Conservation (phyloP, 2,113 vertebrate genomes). For the Typhlomys cinereus region DNA sequence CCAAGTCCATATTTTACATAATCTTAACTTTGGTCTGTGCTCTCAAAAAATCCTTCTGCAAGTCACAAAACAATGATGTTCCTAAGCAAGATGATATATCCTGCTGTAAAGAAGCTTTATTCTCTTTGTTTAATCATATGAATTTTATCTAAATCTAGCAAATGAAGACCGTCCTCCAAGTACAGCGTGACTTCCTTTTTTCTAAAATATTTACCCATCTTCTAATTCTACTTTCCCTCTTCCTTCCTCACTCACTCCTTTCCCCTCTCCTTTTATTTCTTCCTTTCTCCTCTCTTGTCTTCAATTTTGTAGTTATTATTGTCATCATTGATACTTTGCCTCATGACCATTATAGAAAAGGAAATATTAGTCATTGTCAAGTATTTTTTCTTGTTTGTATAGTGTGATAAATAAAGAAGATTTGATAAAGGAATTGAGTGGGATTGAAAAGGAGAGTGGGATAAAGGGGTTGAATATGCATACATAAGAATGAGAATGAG, state of each 20-base stretch:
- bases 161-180: accelerated
- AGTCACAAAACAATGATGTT: not conserved
- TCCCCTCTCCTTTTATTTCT: too few relatives aligned
- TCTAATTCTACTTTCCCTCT: not conserved
- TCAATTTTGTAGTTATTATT: not conserved
- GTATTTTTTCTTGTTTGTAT: too few relatives aligned
- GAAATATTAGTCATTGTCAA: not conserved
- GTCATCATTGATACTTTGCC: not conserved
- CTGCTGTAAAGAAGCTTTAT: not conserved
- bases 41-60: not conserved
- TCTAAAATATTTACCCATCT: not conserved
- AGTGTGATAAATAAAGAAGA: too few relatives aligned
- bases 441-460: too few relatives aligned
- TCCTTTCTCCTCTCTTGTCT: not conserved
- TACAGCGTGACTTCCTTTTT: not conserved
- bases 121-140: not conserved
- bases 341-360: not conserved
- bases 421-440: too few relatives aligned
- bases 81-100: not conserved
- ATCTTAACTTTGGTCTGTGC: not conserved
- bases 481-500: too few relatives aligned
- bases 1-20: not conserved
- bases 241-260: too few relatives aligned
- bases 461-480: too few relatives aligned
- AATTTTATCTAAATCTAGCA: not conserved